Conservation (phyloP, 2,888 invertebrate genomes). For the Agrilus mali region DNA sequence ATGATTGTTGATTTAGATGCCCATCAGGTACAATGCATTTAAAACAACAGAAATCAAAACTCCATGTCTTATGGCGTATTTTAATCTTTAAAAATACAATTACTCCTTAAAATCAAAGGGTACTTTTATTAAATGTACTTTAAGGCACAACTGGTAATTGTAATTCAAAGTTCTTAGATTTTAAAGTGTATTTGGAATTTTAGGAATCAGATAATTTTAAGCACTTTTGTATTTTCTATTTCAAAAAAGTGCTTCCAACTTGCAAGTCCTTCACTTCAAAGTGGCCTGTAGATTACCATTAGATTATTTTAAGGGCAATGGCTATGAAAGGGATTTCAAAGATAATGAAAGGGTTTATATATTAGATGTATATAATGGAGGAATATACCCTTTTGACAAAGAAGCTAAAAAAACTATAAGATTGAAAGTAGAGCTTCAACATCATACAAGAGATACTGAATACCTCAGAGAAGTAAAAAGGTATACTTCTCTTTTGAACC, state of each 20-base stretch:
- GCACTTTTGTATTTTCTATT: too few species aligned
- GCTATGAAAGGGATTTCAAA: constrained; percentile 71
- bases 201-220: too few species aligned
- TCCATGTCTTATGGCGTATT: too few species aligned
- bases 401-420: constrained; percentile 60
- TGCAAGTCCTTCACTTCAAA: too few species aligned
- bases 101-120: too few species aligned
- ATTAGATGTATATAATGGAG: constrained; percentile 72
- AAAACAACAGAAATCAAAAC: too few species aligned
- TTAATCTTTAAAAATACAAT: too few species aligned
- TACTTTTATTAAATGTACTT: too few species aligned
- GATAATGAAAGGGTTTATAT: constrained; percentile 64
- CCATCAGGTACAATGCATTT: constrained; percentile 53
- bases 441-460: constrained; percentile 50
- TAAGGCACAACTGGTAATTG: too few species aligned
- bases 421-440: constrained; percentile 52
- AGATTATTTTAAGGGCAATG: constrained; percentile 56
- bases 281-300: neutral
- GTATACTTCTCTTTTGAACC: constrained; percentile 31
- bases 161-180: too few species aligned
- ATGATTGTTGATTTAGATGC: constrained; percentile 90
- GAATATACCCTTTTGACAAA: constrained; percentile 69
- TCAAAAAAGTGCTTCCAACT: too few species aligned
- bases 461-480: constrained; percentile 54
- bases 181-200: too few species aligned